A percentile compares a stretch with the other conserved stretches of the same genome.
Conservation (phyloP, 1,140 invertebrate species). For the Drosophila prosaltans region DNA sequence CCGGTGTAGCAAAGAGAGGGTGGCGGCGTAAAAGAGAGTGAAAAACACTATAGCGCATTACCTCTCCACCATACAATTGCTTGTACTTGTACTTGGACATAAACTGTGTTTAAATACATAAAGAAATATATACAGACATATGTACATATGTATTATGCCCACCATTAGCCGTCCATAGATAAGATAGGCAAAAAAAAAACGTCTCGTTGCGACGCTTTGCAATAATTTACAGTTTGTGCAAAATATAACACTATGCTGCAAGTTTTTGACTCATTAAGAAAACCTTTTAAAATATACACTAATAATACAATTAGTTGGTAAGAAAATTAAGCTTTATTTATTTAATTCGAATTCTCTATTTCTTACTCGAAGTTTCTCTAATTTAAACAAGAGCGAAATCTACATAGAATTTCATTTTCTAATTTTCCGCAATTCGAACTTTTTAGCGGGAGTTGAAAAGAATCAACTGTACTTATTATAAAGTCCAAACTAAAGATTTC, state of each 20-base stretch:
- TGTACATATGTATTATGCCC: constrained; percentile 4
- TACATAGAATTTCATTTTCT: no score
- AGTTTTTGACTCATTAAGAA: neutral
- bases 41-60: neutral
- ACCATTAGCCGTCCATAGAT: constrained; percentile 13
- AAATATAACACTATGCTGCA: constrained; percentile 26
- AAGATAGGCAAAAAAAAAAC: constrained; percentile 41
- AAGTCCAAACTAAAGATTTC: no score
- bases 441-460: no score
- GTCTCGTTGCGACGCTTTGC: constrained; percentile 39
- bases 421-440: no score
- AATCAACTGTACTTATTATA: no score
- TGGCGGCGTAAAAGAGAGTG: neutral
- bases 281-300: no score
- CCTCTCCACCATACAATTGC: neutral
- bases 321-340: no score
- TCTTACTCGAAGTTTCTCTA: no score
- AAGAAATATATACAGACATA: constrained; percentile 5
- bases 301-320: no score
- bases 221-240: constrained; percentile 15
- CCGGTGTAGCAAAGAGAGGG: no score
- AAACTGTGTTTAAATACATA: constrained; percentile 11
- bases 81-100: constrained; percentile 31
- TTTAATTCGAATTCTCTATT: no score
- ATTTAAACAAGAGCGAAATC: no score